These are phyloP conservation scores for Carduelis carduelis DNA, from an alignment of 2,797 vertebrate species.

Conservation along the genomic window DNA sequence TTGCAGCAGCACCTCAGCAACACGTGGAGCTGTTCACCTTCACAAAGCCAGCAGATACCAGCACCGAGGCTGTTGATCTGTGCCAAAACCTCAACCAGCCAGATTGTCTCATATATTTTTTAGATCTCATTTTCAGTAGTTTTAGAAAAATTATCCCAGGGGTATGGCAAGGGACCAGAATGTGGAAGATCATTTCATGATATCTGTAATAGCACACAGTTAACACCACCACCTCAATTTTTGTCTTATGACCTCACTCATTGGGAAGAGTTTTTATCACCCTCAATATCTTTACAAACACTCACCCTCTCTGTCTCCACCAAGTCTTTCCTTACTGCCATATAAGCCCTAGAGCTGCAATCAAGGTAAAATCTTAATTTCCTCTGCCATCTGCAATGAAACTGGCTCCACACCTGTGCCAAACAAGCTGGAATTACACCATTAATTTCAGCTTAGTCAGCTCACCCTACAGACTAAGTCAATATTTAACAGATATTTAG, in stretches of 20 bases:
- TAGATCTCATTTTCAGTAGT: not conserved
- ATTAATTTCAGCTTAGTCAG: conserved; percentile 25
- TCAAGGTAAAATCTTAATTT: conserved; percentile 31
- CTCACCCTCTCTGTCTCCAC: not conserved
- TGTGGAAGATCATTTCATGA: not conserved
- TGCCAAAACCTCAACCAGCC: not conserved
- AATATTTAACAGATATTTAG: conserved; percentile 15
- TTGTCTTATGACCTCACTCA: conserved; percentile 21
- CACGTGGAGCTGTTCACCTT: fast-evolving
- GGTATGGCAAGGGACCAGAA: conserved; percentile 30
- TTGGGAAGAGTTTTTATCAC: not conserved
- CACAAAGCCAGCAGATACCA: not conserved
- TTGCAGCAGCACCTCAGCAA: not conserved
- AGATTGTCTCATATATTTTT: not conserved
- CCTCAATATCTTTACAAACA: not conserved
- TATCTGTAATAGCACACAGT: not conserved
- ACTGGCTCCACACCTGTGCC: not conserved
- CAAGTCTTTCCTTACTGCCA: not conserved
- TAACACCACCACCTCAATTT: conserved; percentile 15
- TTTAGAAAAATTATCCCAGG: conserved; percentile 20
- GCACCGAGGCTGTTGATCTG: not conserved
- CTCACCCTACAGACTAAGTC: not conserved
- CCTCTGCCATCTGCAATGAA: not conserved
- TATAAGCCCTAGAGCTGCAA: not conserved
- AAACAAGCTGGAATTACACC: not conserved